Conservation (phyloP, 2,113 vertebrate genomes). For the Rhinopithecus roxellana region DNA sequence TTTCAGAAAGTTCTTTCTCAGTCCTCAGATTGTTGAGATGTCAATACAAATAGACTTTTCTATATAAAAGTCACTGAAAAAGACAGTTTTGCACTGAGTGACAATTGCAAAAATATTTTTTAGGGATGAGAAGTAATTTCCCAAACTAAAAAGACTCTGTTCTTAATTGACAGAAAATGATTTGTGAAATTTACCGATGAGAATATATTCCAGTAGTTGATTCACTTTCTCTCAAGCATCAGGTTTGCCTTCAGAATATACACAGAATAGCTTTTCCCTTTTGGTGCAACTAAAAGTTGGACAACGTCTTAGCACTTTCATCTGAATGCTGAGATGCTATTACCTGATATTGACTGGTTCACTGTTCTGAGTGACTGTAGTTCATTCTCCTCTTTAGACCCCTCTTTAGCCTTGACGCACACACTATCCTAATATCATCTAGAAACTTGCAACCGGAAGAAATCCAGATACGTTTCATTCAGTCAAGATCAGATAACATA, state of each 20-base stretch:
- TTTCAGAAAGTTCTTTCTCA: conserved; percentile 18
- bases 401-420: background rate
- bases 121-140: background rate
- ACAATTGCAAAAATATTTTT: background rate
- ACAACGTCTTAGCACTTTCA: background rate
- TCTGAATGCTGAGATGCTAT: background rate
- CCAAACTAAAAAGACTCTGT: background rate
- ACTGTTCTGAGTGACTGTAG: background rate
- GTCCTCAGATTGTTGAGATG: background rate
- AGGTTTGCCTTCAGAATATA: background rate
- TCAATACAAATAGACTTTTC: background rate
- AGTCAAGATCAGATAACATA: background rate
- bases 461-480: conserved; percentile 18
- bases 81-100: background rate
- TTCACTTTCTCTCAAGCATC: background rate
- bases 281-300: background rate
- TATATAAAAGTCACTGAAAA: background rate
- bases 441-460: background rate
- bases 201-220: background rate
- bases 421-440: background rate
- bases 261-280: background rate
- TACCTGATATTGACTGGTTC: background rate
- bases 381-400: background rate
- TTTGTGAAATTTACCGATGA: background rate
- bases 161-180: conserved; percentile 27